These are phyloP conservation scores for Dryoscopus gambensis DNA, from an alignment of 2,113 vertebrate genomes.

Conservation along the genomic window DNA sequence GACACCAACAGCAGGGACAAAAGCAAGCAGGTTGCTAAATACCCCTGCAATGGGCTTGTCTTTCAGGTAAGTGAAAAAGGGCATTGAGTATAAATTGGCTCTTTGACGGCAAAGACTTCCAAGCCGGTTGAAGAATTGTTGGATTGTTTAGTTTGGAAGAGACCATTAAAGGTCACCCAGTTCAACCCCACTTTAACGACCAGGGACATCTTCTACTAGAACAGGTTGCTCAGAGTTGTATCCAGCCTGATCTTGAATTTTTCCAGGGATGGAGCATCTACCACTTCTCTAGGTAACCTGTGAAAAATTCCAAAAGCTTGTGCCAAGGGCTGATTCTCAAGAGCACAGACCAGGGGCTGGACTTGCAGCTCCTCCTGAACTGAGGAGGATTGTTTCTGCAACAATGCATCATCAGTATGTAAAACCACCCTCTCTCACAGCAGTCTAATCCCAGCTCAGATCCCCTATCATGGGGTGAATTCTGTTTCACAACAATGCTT, in stretches of 20 bases:
- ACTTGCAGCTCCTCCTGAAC: neutral
- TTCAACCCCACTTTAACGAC: accelerated
- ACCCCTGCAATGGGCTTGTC: neutral
- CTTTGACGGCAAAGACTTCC: neutral
- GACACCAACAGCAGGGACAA: neutral
- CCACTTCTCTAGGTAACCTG: neutral
- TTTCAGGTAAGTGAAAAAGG: neutral
- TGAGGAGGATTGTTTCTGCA: neutral
- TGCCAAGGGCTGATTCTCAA: neutral
- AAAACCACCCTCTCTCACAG: neutral
- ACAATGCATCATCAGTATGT: neutral
- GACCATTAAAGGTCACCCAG: neutral
- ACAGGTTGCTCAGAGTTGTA: neutral
- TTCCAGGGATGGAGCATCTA: neutral
- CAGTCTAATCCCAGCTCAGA: neutral
- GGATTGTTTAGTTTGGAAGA: neutral
- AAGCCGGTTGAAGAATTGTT: neutral
- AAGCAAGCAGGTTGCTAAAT: neutral
- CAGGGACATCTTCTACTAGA: neutral
- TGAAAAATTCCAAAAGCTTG: neutral
- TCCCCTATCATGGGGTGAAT: neutral
- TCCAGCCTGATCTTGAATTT: neutral
- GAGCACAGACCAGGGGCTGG: accelerated
- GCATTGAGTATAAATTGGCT: neutral
- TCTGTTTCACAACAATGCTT: too few species aligned